Evolutionary conservation across 1,140 invertebrate genomes (phyloP).

Genomic region (Hylyphantes graminicola): DNA sequence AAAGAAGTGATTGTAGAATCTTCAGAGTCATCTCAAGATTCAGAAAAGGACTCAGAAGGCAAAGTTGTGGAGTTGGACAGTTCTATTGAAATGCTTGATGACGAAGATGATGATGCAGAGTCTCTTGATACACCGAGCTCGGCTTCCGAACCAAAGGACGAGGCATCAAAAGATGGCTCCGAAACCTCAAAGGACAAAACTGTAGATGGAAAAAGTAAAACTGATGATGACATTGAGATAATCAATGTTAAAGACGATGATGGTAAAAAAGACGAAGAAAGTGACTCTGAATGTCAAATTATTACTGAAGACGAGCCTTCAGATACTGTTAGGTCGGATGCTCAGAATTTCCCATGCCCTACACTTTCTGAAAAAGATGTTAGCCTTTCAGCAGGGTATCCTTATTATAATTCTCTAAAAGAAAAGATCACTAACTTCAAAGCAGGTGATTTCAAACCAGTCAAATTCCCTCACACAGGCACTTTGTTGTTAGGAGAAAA

Average conservation of each 20-base stretch:
- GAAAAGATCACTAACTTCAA: slow-evolving; percentile 40
- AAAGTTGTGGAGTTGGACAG: not conserved
- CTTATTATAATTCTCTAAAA: slow-evolving; percentile 56
- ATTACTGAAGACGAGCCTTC: slow-evolving; percentile 20
- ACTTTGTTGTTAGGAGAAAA: slow-evolving; percentile 48
- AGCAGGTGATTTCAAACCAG: slow-evolving; percentile 53
- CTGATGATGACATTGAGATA: slow-evolving; percentile 39
- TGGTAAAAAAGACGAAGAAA: slow-evolving; percentile 31
- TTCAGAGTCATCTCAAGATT: too few species aligned
- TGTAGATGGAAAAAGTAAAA: not conserved
- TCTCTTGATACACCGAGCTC: not conserved
- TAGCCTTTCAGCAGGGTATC: slow-evolving; percentile 32
- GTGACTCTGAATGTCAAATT: slow-evolving; percentile 51
- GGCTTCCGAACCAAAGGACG: not conserved
- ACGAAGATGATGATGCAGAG: slow-evolving; percentile 8
- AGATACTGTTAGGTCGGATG: not conserved
- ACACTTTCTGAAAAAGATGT: slow-evolving; percentile 2
- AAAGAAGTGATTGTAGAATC: too few species aligned
- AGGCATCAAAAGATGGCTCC: not conserved
- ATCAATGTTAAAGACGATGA: not conserved
- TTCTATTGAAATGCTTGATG: slow-evolving; percentile 26
- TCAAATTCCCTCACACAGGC: slow-evolving; percentile 55
- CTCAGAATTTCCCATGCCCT: not conserved
- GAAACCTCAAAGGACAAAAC: not conserved
- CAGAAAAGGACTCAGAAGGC: slow-evolving; percentile 1